Evolutionary conservation across 1,140 invertebrate species (phyloP).

Genomic region (Phymastichus coffea): DNA sequence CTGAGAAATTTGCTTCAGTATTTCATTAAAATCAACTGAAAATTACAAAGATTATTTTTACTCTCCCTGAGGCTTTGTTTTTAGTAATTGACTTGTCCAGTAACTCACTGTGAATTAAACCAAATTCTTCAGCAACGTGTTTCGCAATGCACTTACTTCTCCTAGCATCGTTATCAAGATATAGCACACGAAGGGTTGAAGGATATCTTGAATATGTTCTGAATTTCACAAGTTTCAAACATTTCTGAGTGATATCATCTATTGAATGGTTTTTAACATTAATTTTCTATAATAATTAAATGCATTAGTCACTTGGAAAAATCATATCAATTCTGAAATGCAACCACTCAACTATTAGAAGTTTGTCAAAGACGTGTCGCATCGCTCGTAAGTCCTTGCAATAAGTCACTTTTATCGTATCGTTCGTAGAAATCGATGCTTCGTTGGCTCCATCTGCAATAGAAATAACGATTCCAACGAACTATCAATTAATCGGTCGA

Average conservation of each 20-base stretch:
- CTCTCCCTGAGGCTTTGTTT: neutral
- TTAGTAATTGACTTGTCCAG: neutral
- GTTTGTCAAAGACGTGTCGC: conserved; percentile 32
- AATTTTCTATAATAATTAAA: conserved; percentile 37
- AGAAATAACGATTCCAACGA: too few relatives aligned
- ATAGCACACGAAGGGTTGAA: conserved; percentile 40
- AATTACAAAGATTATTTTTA: neutral
- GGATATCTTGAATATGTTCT: conserved; percentile 36
- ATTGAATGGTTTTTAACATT: conserved; percentile 33
- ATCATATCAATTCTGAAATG: neutral
- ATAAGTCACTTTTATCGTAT: conserved; percentile 8
- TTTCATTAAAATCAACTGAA: conserved; percentile 59
- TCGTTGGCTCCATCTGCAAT: too few relatives aligned
- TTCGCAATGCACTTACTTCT: conserved; percentile 35
- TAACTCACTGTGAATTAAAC: conserved; percentile 42
- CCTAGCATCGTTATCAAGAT: conserved; percentile 44
- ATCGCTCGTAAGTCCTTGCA: conserved; percentile 30
- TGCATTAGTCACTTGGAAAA: too few relatives aligned
- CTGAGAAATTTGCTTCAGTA: conserved; percentile 54
- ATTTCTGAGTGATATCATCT: conserved; percentile 37
- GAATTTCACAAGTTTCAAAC: conserved; percentile 30
- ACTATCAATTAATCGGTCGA: too few relatives aligned
- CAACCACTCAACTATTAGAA: conserved; percentile 33
- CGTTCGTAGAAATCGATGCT: too few relatives aligned
- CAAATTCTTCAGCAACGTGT: conserved; percentile 39